Base-by-base conservation (phyloP, 1,140 invertebrate species). In the Halictus rubicundus region DNA sequence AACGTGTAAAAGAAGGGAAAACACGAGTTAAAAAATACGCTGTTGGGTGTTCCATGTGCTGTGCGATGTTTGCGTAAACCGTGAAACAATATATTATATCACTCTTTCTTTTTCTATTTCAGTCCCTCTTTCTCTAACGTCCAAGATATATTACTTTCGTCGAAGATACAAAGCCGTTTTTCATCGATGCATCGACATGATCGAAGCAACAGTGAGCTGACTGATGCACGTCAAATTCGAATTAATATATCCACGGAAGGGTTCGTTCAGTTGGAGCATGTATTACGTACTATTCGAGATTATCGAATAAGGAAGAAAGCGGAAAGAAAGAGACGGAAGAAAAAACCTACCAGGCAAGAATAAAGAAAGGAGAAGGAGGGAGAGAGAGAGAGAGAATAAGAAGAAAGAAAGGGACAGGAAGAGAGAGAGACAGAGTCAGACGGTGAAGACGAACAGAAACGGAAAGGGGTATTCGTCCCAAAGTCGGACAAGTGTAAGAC, bases 1-100 rank as follows among this genome's bases (percentile, higher is more conserved):
- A 68, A 23, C 63, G 52, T 37, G 73, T 65, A 42, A 32, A 52
- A 75, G 63, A 66, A 78, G 66, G 42, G 49, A 81, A n/a, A 63
- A 68, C 46, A 16, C 59, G 71, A 77, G 52, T 68, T 39, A 39
- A 75, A 72, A 70, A 71, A 65, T 75, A 68, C 54, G 54, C 54
- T 52, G 60, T 14, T 61, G 61, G 61, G 68, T 52, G 46, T 78
- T 72, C 54, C 76, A 64, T 78, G 59, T 54, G 69, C 37, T 52
- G 23, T 49, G 32, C 42, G 46, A 23, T 63, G 46, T 71, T 69
- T 63, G 54, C 21, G 66, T 16, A 14, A 39, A 52, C 23, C n/a
- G 37, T 39, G 39, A 78, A 71, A 71, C 68, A 49, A 61, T 49
- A 42, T n/a, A 42, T 23, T 60, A 64, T 76, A 59, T 46, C 39